These are phyloP conservation scores for Turnix velox DNA, from an alignment of 2,113 vertebrate species.

Conservation along the genomic window DNA sequence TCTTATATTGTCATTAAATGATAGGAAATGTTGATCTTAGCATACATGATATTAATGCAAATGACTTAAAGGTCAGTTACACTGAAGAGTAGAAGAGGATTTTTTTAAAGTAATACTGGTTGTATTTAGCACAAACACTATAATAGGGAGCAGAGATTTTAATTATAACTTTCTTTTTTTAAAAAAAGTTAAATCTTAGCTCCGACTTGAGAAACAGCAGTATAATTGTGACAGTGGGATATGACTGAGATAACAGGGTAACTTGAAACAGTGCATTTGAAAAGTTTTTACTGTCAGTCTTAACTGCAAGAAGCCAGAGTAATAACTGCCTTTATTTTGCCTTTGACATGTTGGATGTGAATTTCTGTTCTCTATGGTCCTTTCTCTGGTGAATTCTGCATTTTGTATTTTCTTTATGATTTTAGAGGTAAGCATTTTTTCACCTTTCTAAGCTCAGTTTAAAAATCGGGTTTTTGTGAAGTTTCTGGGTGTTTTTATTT, in stretches of 20 bases:
- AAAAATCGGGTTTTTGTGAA: background rate
- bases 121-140: background rate
- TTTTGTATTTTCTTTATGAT: background rate
- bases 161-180: background rate
- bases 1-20: background rate
- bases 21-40: background rate
- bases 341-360: background rate
- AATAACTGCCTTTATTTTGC: background rate
- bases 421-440: background rate
- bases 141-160: background rate
- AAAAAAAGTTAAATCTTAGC: background rate
- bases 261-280: background rate
- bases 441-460: background rate
- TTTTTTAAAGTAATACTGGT: background rate
- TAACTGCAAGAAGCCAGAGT: background rate
- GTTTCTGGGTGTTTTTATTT: background rate
- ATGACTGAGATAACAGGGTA: background rate
- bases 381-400: background rate
- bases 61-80: background rate
- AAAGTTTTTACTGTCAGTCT: background rate
- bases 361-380: background rate
- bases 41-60: background rate
- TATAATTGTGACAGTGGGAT: background rate
- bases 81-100: background rate
- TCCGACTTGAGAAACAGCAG: background rate